Evolutionary conservation across 53 echinoderm and acorn worm genomes (phyloP), one percentile per base, ranked within the genome.

Genomic region (Arbacia lixula): DNA sequence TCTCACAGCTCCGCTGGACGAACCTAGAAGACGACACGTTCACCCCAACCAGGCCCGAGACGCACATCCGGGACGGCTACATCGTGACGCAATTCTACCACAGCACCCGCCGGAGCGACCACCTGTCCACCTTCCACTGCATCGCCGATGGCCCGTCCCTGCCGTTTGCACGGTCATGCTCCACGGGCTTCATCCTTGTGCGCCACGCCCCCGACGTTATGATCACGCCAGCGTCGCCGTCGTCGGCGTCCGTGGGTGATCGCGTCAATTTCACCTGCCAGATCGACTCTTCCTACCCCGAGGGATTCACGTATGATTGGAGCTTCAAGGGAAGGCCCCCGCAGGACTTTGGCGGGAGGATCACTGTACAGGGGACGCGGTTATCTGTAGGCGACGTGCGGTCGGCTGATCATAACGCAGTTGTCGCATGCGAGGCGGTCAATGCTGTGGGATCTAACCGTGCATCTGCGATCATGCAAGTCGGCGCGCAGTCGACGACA

Each of bases 121-220:
- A 95, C 49, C 58, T 63, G 8, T 60, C 92, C 0, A 83, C 54
- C 24, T 95, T 92, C 60, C 92, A 90, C 57, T 95, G 95, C 41
- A 77, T 86, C 21, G 87, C 71, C 9, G 68, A 88, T 20, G 69
- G 66, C 14, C 36, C 64, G 9, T 86, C 2, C 4, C 35, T 71
- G 10, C 73, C 40, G 29, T 32, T 41, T 5, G 22, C 86, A 6
- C 64, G 72, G 11, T 86, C 90, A 12, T 95, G 95, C 81, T 90
- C 92, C 10, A 95, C 95, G 36, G 92, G 92, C 0, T 58, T 83
- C 40, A 69, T 95, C 20, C 64, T 78, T 55, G 90, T 95, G 5
- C 68, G 73, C 12, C 90, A 92, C 54, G 80, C 63, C 25, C 95
- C 95, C n/a, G 64, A 85, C 12, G 68, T 92, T 37, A 69, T 60